Base-by-base conservation (phyloP, 2,797 vertebrate species). In the Darevskia nairensis region DNA sequence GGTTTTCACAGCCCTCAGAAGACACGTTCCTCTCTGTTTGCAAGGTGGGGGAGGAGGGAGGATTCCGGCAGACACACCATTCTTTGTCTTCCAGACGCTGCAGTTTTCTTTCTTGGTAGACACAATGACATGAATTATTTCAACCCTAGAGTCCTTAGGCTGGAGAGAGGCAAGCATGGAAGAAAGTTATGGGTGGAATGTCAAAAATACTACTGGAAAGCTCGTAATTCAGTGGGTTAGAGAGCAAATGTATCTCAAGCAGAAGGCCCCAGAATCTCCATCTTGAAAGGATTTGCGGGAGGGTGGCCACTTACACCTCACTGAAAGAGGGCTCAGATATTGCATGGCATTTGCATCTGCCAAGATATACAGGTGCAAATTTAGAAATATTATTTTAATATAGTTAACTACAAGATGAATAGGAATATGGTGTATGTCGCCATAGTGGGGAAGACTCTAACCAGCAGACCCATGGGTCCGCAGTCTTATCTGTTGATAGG, bases 1-100 rank as follows among this genome's bases (percentile, higher is more conserved):
- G 50, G 77, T 80, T 85, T 89, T 81, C 61, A 76, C 78, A 81
- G 61, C 83, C 10, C 69, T 68, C 50, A 75, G 29, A 72, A 81
- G 59, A 39, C 29, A 85, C 35, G 68, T 85, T 89, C 69, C 50
- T 75, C 29, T 64, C 32, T 4, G 46, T 74, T 44, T n/a, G 41
- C 59, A 61, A 61, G 6, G 44, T 32, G 64, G 23, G 64, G 46
- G 66, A 29, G 74, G 39, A 39, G 79, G 55, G 55, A 72, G 32
- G 46, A 32, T 88, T 72, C 4, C 78, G 17, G 46, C 21, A 44
- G 35, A 74, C 10, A 44, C 21, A 78, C 21, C 23, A 27, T n/a
- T 35, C 27, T 50, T 75, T 61, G 41, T 39, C 41, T 81, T 68
- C 55, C 39, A 27, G 21, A 50, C 41, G 27, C 6, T 23, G 23